Base-by-base conservation (phyloP, 2,888 invertebrate genomes). In the Automeris io region DNA sequence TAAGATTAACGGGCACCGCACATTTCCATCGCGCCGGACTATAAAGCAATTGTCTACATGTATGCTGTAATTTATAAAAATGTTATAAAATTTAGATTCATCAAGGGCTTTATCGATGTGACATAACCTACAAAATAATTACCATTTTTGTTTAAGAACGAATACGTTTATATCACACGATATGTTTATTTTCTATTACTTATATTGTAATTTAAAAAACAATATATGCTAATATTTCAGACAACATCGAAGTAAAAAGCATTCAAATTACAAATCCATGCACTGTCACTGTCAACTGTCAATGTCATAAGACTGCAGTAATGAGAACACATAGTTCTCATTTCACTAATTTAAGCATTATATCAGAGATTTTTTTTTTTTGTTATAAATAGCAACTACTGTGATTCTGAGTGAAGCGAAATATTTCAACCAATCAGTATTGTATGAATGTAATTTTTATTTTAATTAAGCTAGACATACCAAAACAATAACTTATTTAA, bases 21-120 rank as follows among this genome's bases (percentile, higher is more conserved):
- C 72, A 68, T 70, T 85, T 86, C 86, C 86, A 86, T 45, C 85
- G 74, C 35, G 82, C 78, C 29, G 85, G 68, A 50, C 70, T 79
- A 53, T 76, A 77, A 47, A 85, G 42, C 54, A 86, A 65, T 54
- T 83, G 83, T 63, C 85, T 77, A 70, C 76, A 86, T 47, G 82
- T 62, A 61, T 86, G 86, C 86, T 86, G 74, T 51, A 80, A 80
- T 45, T 38, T 18, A 46, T 33, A 25, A 54, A 50, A 51, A 46
- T 42, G 50, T 40, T 39, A 40, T 47, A 43, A 49, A 49, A 48
- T 45, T 45, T 32, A 42, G 45, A 36, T 43, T 39, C 38, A 46
- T 51, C 61, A 67, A 65, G 62, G 69, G 58, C 70, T 62, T 44
- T 42, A 49, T 46, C n/a, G n/a, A 66, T 62, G 65, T 76, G 76